Evolutionary conservation across 2,797 vertebrate species (phyloP).

Genomic region (Novumbra hubbsi): DNA sequence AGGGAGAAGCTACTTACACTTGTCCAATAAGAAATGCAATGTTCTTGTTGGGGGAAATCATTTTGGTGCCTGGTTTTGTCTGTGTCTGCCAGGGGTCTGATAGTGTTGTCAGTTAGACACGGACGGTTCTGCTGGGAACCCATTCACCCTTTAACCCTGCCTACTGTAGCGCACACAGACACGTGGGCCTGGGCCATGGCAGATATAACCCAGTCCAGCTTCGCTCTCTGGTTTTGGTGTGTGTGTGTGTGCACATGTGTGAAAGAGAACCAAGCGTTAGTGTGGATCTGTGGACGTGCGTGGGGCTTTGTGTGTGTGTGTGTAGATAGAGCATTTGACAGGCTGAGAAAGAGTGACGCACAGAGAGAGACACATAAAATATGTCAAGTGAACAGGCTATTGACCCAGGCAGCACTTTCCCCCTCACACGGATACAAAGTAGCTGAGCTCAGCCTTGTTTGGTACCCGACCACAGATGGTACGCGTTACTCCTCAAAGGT

Average conservation of each 20-base stretch:
- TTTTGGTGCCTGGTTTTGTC: conserved; percentile 49
- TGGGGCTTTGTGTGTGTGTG: conserved; percentile 3
- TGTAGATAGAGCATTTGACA: not conserved
- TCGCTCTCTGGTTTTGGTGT: conserved; percentile 24
- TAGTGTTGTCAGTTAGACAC: conserved; percentile 55
- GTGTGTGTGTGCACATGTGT: conserved; percentile 14
- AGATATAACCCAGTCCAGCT: conserved; percentile 35
- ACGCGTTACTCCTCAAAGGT: conserved; percentile 68
- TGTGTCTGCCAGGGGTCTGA: conserved; percentile 47
- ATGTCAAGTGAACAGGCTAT: not conserved
- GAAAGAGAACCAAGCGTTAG: conserved; percentile 22
- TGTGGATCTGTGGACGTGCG: conserved; percentile 13
- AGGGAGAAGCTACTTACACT: not conserved
- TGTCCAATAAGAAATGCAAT: not conserved
- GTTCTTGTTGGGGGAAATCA: not conserved
- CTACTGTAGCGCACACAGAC: conserved; percentile 17
- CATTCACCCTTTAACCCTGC: conserved; percentile 2
- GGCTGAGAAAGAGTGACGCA: conserved; percentile 2
- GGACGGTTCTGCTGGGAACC: conserved; percentile 24
- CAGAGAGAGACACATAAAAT: not conserved
- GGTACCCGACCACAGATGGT: conserved; percentile 64
- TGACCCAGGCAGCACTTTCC: not conserved
- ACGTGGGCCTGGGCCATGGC: conserved; percentile 37
- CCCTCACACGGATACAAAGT: conserved; percentile 22
- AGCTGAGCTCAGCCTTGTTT: conserved; percentile 50